Evolutionary conservation across 2,113 vertebrate genomes (phyloP).

Genomic region (Todiramphus chloris): DNA sequence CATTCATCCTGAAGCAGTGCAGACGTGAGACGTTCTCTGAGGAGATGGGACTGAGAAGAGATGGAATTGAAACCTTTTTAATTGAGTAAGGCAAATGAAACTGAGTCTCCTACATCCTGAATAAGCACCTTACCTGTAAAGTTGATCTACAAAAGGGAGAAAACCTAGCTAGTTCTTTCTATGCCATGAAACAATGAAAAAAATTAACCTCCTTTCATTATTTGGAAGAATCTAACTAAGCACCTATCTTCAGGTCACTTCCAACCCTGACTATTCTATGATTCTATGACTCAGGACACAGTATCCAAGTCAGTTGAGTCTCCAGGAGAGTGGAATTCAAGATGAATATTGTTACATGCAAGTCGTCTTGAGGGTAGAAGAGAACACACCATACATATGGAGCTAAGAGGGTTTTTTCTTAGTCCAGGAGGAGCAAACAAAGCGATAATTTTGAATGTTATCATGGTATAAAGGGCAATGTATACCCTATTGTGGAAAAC

Average conservation of each 20-base stretch:
- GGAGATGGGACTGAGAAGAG: not conserved
- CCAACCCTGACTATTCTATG: no score
- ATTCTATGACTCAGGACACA: not conserved
- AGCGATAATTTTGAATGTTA: not conserved
- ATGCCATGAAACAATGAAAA: no score
- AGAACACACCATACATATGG: not conserved
- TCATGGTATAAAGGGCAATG: not conserved
- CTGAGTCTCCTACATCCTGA: not conserved
- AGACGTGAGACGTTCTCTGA: not conserved
- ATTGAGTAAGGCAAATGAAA: not conserved
- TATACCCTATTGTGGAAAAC: not conserved
- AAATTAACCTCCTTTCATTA: not conserved
- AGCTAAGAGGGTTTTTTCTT: not conserved
- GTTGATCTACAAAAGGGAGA: not conserved
- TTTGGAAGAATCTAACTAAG: not conserved
- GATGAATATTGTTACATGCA: not conserved
- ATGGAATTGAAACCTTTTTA: not conserved
- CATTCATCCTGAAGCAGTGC: not conserved
- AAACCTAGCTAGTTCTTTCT: not conserved
- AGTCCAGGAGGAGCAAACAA: not conserved
- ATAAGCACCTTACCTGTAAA: not conserved
- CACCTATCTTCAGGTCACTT: not conserved
- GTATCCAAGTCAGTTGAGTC: not conserved
- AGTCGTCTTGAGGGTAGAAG: not conserved
- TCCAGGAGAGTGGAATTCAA: not conserved